Conservation (phyloP, 2,888 invertebrate species). For the Tachina grossa region DNA sequence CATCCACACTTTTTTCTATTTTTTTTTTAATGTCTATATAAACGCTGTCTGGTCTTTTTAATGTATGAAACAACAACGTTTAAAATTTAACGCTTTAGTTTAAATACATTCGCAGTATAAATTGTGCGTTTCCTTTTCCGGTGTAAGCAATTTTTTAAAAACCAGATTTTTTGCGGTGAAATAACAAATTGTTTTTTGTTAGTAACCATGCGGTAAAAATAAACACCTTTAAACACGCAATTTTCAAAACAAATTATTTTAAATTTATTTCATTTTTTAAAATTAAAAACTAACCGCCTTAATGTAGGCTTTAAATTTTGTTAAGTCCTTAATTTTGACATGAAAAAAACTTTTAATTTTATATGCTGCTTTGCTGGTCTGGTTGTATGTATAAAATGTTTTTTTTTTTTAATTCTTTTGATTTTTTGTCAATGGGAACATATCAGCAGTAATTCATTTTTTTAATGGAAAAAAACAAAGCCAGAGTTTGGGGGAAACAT, state of each 20-base stretch:
- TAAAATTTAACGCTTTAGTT: conserved; percentile 27
- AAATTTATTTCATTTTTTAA: conserved; percentile 7
- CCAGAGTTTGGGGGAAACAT: conserved; percentile 2
- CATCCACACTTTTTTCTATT: not conserved
- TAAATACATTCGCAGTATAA: conserved; percentile 55
- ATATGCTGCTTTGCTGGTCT: not conserved
- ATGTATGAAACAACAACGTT: not conserved
- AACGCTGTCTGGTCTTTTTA: not conserved
- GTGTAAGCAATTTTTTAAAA: conserved; percentile 22
- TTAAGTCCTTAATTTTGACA: conserved; percentile 12
- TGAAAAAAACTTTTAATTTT: conserved; percentile 1
- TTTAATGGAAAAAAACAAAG: not conserved
- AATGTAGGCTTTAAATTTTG: conserved; percentile 23
- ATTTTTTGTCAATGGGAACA: conserved; percentile 33
- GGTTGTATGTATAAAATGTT: not conserved
- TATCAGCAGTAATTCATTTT: conserved; percentile 28
- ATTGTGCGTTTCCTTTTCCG: conserved; percentile 73
- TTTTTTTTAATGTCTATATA: not conserved
- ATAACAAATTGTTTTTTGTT: conserved; percentile 61
- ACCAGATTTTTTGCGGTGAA: not conserved
- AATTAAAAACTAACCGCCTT: not conserved
- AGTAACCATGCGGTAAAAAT: conserved; percentile 37
- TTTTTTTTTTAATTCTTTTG: conserved; percentile 41
- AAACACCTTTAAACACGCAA: conserved; percentile 64
- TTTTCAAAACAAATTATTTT: conserved; percentile 28